These are phyloP conservation scores for Hemicentrotus pulcherrimus DNA, from an alignment of 35 echinoderm and acorn worm species.

Conservation along the genomic window DNA sequence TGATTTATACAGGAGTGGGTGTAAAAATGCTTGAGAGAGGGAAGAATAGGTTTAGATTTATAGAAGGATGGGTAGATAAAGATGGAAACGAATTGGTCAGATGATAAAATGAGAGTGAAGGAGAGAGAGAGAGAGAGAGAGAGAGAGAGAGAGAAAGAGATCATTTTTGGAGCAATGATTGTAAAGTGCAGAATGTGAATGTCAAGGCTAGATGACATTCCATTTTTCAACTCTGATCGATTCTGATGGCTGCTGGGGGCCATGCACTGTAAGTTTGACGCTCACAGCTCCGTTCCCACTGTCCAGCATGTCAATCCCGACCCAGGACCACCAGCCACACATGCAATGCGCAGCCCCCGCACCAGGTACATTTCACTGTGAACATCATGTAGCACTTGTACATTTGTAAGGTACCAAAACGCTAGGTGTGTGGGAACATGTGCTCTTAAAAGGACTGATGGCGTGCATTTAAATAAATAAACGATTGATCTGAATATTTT, in stretches of 20 bases:
- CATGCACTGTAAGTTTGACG: slow-evolving; percentile 7
- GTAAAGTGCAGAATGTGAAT: slow-evolving; percentile 42
- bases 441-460: background rate
- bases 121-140: background rate
- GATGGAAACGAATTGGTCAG: slow-evolving; percentile 10
- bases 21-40: background rate
- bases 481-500: slow-evolving; percentile 45
- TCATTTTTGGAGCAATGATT: slow-evolving; percentile 2
- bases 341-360: background rate
- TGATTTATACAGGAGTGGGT: background rate
- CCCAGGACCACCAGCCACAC: background rate
- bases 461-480: slow-evolving; percentile 31
- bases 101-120: background rate
- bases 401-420: background rate
- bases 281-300: background rate
- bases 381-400: background rate
- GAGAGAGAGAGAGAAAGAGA: background rate
- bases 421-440: background rate
- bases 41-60: background rate
- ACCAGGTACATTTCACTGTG: background rate
- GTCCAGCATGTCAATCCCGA: background rate
- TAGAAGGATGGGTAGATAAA: background rate
- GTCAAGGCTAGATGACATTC: slow-evolving; percentile 44
- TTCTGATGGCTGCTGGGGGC: slow-evolving; percentile 3
- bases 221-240: slow-evolving; percentile 24